Evolutionary conservation across 2,888 invertebrate genomes (phyloP).

Genomic region (Hyalella azteca): DNA sequence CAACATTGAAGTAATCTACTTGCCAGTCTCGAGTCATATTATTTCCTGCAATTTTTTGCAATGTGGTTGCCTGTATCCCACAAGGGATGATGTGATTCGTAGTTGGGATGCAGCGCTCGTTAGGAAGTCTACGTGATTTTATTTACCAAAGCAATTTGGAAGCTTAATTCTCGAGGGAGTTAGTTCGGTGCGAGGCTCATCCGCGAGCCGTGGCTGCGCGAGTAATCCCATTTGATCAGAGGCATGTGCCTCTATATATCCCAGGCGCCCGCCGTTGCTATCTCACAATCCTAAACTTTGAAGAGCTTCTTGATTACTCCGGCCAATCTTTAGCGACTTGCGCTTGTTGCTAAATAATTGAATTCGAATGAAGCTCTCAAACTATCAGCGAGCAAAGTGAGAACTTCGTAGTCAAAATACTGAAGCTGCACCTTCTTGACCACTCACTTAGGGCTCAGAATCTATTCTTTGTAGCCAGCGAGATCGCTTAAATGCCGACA

Average conservation of each 20-base stretch:
- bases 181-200: conserved; percentile 6
- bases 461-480: neutral
- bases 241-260: neutral
- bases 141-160: conserved; percentile 28
- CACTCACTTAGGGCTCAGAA: neutral
- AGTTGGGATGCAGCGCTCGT: conserved; percentile 13
- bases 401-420: conserved; percentile 1
- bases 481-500: neutral
- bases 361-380: conserved; percentile 31
- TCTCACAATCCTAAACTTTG: conserved; percentile 24
- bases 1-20: no score
- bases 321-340: conserved; percentile 24
- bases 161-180: conserved; percentile 14
- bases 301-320: conserved; percentile 33
- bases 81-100: neutral
- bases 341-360: conserved; percentile 34
- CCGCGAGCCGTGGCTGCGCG: neutral
- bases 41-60: no score
- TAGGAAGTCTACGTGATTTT: conserved; percentile 32
- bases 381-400: conserved; percentile 27
- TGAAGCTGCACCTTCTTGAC: neutral
- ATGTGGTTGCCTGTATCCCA: neutral
- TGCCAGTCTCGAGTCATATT: no score
- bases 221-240: neutral
- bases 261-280: neutral